Base-by-base conservation (phyloP, 2,113 vertebrate species). In the Hippocampus abdominalis region DNA sequence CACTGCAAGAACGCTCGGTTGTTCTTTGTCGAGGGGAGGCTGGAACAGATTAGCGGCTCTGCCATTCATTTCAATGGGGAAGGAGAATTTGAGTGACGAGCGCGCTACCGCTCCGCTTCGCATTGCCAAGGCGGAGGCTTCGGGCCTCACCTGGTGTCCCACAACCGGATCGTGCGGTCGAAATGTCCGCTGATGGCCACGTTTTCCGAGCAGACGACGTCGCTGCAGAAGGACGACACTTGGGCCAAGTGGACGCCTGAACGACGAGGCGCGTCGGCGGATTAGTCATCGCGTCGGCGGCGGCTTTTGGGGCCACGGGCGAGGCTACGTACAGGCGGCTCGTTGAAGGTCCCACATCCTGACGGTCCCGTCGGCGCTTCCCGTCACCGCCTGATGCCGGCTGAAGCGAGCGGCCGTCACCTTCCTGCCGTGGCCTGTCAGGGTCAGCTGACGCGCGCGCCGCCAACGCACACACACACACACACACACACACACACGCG, bases 391-490 rank as follows among this genome's bases (percentile, higher is more conserved):
- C 74, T 94, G 94, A 16, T 87, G 89, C 10, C 74, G 73, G 0
- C 90, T 93, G 87, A 96, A 96, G 79, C 89, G 91, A 36, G 94
- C 94, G 0, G 94, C 93, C 0, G 94, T 95, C 29, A 97, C 95
- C 87, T 95, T 97, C 77, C 94, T 92, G 3, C 88, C 90, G 84
- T 97, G 95, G 48, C 95, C 95, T 0, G 95, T 95, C n/a, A 97
- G 85, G 2, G 93, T 94, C 72, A 94, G 86, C 95, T 96, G 79
- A 59, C 7, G 56, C 49, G 42, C 32, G n/a, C 42, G 40, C 40
- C 40, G 40, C 40, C 10, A 44, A 29, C 2, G 27, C 42, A 10
- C 42, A 5, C n/a, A n/a, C n/a, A 16, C 25, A 42, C n/a, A 44
- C 42, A 60, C 13, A n/a, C 20, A 53, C 20, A n/a, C 18, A 53